A percentile compares a stretch with the other conserved stretches of the same genome.
phyloP scores from a whole-genome alignment of 1,140 invertebrate genomes.

The Lasioglossum baleicum region DNA sequence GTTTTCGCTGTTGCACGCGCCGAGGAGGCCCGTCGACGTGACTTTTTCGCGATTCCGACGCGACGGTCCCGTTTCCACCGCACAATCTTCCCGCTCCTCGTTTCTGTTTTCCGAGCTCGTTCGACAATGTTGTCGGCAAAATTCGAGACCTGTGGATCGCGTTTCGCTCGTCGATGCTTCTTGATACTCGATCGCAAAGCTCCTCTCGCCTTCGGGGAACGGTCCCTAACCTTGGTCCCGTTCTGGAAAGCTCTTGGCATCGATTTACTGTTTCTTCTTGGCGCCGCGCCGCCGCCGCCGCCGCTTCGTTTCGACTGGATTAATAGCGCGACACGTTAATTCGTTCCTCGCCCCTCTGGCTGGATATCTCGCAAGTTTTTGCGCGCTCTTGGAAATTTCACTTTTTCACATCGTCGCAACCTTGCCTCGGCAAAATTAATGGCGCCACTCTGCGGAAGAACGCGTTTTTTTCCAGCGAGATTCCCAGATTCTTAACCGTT shows the following conservation, averaged over 20 bases:
- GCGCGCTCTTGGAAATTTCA: too few species aligned
- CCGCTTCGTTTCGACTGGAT: background rate
- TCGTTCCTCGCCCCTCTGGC: background rate
- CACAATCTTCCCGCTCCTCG: too few species aligned
- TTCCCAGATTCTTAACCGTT: background rate
- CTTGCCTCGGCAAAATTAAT: too few species aligned
- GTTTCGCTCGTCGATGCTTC: too few species aligned
- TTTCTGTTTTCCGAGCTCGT: too few species aligned
- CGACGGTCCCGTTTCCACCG: background rate
- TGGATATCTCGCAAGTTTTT: too few species aligned
- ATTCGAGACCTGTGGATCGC: too few species aligned
- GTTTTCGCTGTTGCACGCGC: constrained; percentile 22
- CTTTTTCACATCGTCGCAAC: too few species aligned
- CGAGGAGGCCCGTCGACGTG: constrained; percentile 9
- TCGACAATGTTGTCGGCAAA: too few species aligned
- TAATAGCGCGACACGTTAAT: background rate
- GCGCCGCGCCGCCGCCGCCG: background rate
- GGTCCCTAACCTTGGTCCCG: too few species aligned
- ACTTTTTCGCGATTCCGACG: constrained; percentile 22
- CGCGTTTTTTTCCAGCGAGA: background rate
- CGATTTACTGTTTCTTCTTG: background rate
- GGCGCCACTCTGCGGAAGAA: background rate
- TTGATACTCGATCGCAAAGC: too few species aligned
- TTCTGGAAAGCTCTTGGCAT: background rate
- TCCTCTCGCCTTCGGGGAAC: too few species aligned